Conservation (phyloP, 37 sponge, comb jelly and placozoan genomes). For the Petrosia ficiformis region DNA sequence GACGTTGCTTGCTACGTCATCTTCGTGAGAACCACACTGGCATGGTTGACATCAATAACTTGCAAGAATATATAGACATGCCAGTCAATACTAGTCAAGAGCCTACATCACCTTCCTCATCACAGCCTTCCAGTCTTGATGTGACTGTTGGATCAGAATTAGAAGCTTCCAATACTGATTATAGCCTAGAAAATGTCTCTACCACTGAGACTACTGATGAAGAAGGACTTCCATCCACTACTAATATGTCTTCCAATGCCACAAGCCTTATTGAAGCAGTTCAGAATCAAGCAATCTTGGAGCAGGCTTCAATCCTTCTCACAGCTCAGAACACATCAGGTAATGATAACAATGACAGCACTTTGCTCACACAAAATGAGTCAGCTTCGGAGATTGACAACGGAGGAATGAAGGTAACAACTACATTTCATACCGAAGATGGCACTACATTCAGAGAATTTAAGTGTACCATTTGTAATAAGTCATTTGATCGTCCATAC, state of each 20-base stretch:
- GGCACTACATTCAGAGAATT: neutral
- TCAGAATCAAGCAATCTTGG: neutral
- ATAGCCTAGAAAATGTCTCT: neutral
- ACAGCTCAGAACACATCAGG: neutral
- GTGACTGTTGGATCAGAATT: constrained; percentile 27
- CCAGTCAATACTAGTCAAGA: neutral
- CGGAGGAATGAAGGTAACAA: neutral
- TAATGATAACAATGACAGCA: neutral
- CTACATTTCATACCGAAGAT: neutral
- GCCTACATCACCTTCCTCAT: neutral
- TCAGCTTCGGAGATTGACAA: neutral
- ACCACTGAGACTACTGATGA: neutral
- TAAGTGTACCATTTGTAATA: constrained; percentile 41
- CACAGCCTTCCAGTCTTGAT: constrained; percentile 20
- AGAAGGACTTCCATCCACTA: neutral
- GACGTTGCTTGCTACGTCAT: constrained; percentile 59
- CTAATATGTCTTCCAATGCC: neutral
- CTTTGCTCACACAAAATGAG: neutral
- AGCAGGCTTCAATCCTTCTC: neutral
- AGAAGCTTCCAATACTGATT: neutral
- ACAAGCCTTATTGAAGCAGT: neutral
- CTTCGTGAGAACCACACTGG: constrained; percentile 39
- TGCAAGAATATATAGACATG: constrained; percentile 1
- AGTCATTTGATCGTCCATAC: constrained; percentile 51
- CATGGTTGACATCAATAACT: constrained; percentile 26